These are phyloP conservation scores for Sturnira hondurensis DNA, from an alignment of 2,113 vertebrate genomes.

Conservation along the genomic window DNA sequence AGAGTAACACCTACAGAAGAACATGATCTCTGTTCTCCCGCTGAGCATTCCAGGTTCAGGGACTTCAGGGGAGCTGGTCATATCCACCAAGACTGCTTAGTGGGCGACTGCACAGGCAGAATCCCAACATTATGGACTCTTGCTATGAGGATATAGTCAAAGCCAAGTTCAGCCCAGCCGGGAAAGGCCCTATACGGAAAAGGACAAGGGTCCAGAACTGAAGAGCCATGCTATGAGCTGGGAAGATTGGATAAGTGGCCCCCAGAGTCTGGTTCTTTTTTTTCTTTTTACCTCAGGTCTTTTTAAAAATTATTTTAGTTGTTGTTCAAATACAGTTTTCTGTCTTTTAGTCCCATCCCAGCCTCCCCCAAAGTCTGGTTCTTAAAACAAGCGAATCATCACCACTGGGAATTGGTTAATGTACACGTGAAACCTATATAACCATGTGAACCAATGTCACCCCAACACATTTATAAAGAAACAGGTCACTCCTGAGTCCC, in stretches of 20 bases:
- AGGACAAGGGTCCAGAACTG: too few relatives aligned
- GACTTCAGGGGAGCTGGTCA: background rate
- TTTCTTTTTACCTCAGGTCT: too few relatives aligned
- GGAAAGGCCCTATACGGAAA: background rate
- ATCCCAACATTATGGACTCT: background rate
- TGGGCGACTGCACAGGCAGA: background rate
- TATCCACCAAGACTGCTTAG: background rate
- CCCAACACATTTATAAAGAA: background rate
- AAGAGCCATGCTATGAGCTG: background rate
- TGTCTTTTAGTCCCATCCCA: too few relatives aligned
- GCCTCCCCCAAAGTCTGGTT: background rate
- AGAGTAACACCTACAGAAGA: background rate
- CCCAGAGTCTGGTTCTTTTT: background rate
- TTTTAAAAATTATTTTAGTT: too few relatives aligned
- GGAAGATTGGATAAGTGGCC: background rate
- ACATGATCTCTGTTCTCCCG: background rate
- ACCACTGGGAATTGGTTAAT: background rate
- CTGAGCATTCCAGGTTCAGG: background rate
- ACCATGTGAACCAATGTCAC: background rate
- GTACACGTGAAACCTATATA: background rate
- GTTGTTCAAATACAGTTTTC: too few relatives aligned
- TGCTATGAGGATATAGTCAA: background rate
- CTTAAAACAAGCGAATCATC: background rate
- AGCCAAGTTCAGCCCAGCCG: background rate
- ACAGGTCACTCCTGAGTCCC: background rate